Conservation (phyloP, 2,888 invertebrate species). For the Lacanobia wlatinum region DNA sequence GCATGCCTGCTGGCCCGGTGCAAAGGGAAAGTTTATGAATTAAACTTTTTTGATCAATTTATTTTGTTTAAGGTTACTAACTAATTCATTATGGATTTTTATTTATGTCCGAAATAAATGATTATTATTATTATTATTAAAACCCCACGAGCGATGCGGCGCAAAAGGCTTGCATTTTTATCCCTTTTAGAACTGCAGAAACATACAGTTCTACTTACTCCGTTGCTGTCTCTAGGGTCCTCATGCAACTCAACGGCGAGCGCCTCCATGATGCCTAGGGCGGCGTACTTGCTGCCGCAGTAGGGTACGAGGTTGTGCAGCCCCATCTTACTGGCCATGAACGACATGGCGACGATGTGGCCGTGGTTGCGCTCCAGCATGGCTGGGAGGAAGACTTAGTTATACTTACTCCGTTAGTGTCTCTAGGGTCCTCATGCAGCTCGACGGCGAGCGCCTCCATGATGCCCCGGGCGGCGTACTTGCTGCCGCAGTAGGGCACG, state of each 20-base stretch:
- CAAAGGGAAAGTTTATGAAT: too few species aligned
- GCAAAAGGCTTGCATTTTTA: too few species aligned
- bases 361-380: constrained; percentile 94
- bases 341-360: constrained; percentile 94
- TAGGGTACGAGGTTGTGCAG: constrained; percentile 94
- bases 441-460: constrained; percentile 96
- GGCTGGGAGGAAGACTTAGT: constrained; percentile 93
- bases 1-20: too few species aligned
- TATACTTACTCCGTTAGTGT: constrained; percentile 78
- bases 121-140: too few species aligned
- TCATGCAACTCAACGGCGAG: constrained; percentile 93
- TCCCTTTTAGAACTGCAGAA: too few species aligned
- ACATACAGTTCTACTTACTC: too few species aligned
- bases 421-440: constrained; percentile 89
- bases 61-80: too few species aligned
- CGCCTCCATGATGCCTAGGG: constrained; percentile 95
- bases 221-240: constrained; percentile 82
- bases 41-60: too few species aligned
- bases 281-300: constrained; percentile 95
- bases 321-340: constrained; percentile 94
- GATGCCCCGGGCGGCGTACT: constrained; percentile 95
- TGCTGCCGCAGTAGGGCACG: constrained; percentile 95
- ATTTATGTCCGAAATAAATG: too few species aligned
- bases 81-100: too few species aligned
- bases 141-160: too few species aligned